Percentiles rank a stretch among this genome's conserved stretches.
Evolutionary conservation across 2,797 vertebrate species (phyloP).

Genomic region (Margarornis squamiger): DNA sequence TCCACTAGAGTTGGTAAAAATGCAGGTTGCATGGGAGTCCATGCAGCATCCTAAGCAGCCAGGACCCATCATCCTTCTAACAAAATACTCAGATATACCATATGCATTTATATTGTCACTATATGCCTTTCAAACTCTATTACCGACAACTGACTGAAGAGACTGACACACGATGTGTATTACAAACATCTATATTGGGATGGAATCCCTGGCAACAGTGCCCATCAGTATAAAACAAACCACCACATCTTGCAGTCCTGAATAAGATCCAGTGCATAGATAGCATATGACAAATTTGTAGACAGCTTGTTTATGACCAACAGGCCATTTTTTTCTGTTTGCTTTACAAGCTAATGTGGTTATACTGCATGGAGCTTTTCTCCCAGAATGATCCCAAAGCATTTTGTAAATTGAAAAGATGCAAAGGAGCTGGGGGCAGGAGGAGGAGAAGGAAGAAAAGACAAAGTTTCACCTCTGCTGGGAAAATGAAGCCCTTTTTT

Average conservation of each 20-base stretch:
- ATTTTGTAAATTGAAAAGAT: conserved; percentile 36
- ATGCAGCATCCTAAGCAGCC: neutral
- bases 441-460: neutral
- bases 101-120: conserved; percentile 58
- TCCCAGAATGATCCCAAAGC: neutral
- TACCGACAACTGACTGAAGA: conserved; percentile 45
- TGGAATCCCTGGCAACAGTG: conserved; percentile 44
- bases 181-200: conserved; percentile 52
- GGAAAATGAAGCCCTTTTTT: neutral
- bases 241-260: conserved; percentile 29
- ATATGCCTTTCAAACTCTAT: conserved; percentile 59
- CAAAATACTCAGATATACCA: conserved; percentile 34
- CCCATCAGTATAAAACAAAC: conserved; percentile 55
- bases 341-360: conserved; percentile 47
- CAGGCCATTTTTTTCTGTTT: conserved; percentile 41
- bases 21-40: neutral
- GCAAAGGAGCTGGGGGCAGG: neutral
- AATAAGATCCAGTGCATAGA: conserved; percentile 50
- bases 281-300: conserved; percentile 55
- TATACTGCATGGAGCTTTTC: conserved; percentile 13
- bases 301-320: conserved; percentile 66
- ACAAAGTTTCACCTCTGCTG: neutral
- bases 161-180: conserved; percentile 37
- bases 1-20: neutral
- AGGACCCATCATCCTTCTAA: neutral